These are phyloP conservation scores for Cuculus canorus DNA, from an alignment of 2,797 vertebrate species.

Conservation along the genomic window DNA sequence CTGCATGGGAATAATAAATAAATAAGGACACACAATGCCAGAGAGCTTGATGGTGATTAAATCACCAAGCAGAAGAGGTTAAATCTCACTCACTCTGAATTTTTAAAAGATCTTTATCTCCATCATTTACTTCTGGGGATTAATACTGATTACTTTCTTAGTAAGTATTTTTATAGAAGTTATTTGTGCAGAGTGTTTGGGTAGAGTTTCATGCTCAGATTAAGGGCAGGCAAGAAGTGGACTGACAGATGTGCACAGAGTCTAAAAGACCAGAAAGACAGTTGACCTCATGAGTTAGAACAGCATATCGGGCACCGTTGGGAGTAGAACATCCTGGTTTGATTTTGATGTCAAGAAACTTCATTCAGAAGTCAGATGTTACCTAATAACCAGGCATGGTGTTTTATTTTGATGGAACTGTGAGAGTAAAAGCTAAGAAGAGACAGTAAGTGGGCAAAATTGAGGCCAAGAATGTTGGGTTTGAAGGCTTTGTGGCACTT, in stretches of 20 bases:
- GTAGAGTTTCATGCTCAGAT: not conserved
- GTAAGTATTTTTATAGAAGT: not conserved
- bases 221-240: not conserved
- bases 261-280: not conserved
- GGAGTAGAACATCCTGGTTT: not conserved
- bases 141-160: not conserved
- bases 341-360: not conserved
- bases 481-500: not conserved
- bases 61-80: not conserved
- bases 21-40: not conserved
- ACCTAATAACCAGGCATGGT: not conserved
- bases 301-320: not conserved
- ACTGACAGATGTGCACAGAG: not conserved
- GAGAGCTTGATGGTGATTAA: not conserved
- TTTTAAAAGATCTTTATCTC: not conserved
- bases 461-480: accelerated
- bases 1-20: not conserved
- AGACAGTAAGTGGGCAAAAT: not conserved
- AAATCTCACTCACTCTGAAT: not conserved
- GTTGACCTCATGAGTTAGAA: not conserved
- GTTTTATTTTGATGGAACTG: not conserved
- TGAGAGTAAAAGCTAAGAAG: not conserved
- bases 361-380: not conserved
- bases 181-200: not conserved
- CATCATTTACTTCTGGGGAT: not conserved